Evolutionary conservation across 2,113 vertebrate genomes (phyloP), one percentile per base, ranked within the genome.

Genomic region (Peucedramus taeniatus): DNA sequence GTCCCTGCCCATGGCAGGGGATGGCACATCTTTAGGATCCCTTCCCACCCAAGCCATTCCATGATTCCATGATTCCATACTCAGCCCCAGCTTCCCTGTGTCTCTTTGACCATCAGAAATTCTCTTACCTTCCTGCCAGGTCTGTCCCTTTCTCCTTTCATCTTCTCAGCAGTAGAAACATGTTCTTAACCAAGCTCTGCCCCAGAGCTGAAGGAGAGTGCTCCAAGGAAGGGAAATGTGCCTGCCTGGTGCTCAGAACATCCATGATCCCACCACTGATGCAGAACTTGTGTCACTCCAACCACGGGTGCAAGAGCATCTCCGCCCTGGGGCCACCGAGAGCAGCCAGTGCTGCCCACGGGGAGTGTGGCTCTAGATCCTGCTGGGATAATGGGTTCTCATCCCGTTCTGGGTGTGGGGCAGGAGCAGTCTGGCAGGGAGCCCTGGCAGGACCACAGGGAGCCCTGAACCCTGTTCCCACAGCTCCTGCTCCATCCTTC

Each of bases 341-440:
- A 44, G 17, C 49, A 42, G 68, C 18, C 80, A 27, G 40, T 9
- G 20, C 18, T 88, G 56, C 28, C 20, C 15, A 17, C 0, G 2
- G 74, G 6, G 4, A 69, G 6, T 2, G 50, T 74, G 65, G 27
- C 45, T 72, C 23, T 47, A 53, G 33, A 33, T 33, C 7, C 61
- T 72, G 31, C n/a, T 75, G 31, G 61, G 33, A 24, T 39, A 21
- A 37, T 0, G 1, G 27, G 18, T 4, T 37, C 26, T 1, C 0
- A 24, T 24, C 24, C 31, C 44, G 8, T 27, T 79, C 19, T 60
- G 1, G 1, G 7, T 37, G 15, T 23, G 39, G 27, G 68, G 33
- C 21, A 44, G 66, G 63, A 90, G 59, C 37, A 89, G 65, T 44
- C 30, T 47, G 54, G 35, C 40, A 74, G 10, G 2, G 2, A 72